phyloP scores from a whole-genome alignment of 2,888 invertebrate genomes.

The Tribolium freemani region DNA sequence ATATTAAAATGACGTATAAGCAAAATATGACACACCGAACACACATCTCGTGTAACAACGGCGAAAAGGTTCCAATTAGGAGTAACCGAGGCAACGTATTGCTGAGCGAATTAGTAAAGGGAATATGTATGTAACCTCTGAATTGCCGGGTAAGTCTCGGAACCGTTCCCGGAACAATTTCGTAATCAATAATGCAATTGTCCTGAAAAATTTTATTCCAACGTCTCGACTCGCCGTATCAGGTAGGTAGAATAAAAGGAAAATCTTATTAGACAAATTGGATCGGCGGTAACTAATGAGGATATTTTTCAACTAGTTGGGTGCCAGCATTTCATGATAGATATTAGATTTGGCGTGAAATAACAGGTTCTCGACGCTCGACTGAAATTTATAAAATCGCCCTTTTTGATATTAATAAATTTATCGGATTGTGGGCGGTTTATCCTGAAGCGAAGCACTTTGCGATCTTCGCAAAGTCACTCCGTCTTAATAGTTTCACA shows the following conservation, averaged over 20 bases:
- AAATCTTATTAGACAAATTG: conserved; percentile 34
- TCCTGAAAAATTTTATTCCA: conserved; percentile 10
- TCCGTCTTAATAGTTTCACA: conserved; percentile 41
- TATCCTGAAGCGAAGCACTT: conserved; percentile 36
- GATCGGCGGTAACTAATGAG: conserved; percentile 31
- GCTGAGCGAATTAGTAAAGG: conserved; percentile 42
- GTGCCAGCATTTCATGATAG: conserved; percentile 41
- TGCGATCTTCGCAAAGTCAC: conserved; percentile 42
- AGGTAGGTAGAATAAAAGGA: not conserved
- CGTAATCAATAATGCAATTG: conserved; percentile 26
- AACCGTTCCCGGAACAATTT: conserved; percentile 11
- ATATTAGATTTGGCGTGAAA: conserved; percentile 45
- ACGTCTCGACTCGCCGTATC: not conserved
- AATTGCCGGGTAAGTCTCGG: conserved; percentile 32
- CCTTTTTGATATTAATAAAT: conserved; percentile 27
- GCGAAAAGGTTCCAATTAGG: conserved; percentile 64
- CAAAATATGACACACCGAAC: conserved; percentile 59
- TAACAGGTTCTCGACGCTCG: conserved; percentile 35
- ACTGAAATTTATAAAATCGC: conserved; percentile 18
- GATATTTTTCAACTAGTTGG: conserved; percentile 44
- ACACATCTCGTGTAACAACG: conserved; percentile 63
- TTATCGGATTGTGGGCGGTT: conserved; percentile 32
- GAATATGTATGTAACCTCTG: conserved; percentile 41
- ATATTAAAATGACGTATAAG: conserved; percentile 46
- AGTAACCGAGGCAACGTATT: conserved; percentile 62